Base-by-base conservation (phyloP, 2,888 invertebrate species). In the Pelosia muscerda region DNA sequence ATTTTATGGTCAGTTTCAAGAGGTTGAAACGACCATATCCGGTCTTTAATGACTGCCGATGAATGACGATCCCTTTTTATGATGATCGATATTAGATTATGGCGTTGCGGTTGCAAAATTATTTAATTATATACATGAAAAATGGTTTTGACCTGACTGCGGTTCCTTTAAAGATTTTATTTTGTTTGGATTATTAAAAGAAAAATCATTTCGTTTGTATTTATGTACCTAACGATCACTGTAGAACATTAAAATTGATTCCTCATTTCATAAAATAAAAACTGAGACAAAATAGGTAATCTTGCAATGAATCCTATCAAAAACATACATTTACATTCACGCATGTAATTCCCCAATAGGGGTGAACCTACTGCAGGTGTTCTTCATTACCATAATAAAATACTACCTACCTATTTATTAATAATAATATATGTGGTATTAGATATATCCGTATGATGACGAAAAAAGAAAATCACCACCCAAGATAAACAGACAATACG, bases 21-120 rank as follows among this genome's bases (percentile, higher is more conserved):
- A 79, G 81, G 77, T 72, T 67, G 28, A 77, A 84, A 84, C 74
- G 68, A 68, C 59, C 63, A 75, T 80, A 78, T 84, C 84, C 84
- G 82, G 82, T 78, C 67, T 76, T 76, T 76, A 72, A 69, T 65
- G 72, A 66, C 67, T 71, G 62, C 56, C 74, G 67, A 73, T 77
- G 74, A 74, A 77, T 71, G 77, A 75, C 69, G 69, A 71, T 65
- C 59, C 23, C 56, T 73, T 81, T 78, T 82, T 72, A 72, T 72
- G 74, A 73, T 73, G 71, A 75, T 74, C 71, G 71, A 77, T 76
- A 73, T 76, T 65, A 65, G 53, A 74, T 54, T 49, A 67, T 61
- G 68, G 66, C 63, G 56, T 70, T 71, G 65, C 73, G 72, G 66
- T 77, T 79, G 79, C 76, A 64, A 81, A 79, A 81, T 77, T 74